Conservation (phyloP, 2,888 invertebrate genomes). For the Chromoteleia sp. region DNA sequence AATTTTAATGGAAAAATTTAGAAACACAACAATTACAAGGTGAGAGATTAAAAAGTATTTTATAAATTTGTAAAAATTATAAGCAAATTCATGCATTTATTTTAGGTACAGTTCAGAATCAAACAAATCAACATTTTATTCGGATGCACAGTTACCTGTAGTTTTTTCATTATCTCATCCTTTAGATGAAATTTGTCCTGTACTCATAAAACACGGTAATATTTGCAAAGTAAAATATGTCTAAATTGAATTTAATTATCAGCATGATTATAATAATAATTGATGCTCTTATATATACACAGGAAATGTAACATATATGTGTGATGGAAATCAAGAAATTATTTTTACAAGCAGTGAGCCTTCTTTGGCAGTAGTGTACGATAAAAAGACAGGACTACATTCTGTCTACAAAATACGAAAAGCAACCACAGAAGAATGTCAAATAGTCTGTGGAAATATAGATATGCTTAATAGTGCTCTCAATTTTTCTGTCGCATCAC, state of each 20-base stretch:
- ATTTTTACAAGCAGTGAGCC: constrained; percentile 92
- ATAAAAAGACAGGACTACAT: constrained; percentile 91
- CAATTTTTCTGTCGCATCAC: constrained; percentile 78
- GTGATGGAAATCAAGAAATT: constrained; percentile 87
- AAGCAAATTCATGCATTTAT: constrained; percentile 11
- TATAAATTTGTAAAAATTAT: constrained; percentile 1
- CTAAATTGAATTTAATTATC: too few species aligned
- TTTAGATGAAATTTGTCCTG: constrained; percentile 95
- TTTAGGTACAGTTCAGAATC: constrained; percentile 77
- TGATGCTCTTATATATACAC: constrained; percentile 24
- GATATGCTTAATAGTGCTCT: constrained; percentile 78
- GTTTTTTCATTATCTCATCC: constrained; percentile 96
- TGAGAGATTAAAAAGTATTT: neutral
- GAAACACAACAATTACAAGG: constrained; percentile 75
- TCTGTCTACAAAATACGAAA: constrained; percentile 93
- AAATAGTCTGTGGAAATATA: constrained; percentile 87
- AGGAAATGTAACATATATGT: constrained; percentile 84
- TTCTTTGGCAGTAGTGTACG: constrained; percentile 93
- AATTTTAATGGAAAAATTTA: constrained; percentile 90
- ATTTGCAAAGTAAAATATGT: neutral
- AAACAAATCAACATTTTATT: constrained; percentile 76
- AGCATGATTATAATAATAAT: neutral
- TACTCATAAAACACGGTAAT: constrained; percentile 89
- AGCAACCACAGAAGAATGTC: constrained; percentile 90
- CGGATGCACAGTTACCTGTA: constrained; percentile 87